Evolutionary conservation across 2,113 vertebrate genomes (phyloP).

Genomic region (Garra rufa): DNA sequence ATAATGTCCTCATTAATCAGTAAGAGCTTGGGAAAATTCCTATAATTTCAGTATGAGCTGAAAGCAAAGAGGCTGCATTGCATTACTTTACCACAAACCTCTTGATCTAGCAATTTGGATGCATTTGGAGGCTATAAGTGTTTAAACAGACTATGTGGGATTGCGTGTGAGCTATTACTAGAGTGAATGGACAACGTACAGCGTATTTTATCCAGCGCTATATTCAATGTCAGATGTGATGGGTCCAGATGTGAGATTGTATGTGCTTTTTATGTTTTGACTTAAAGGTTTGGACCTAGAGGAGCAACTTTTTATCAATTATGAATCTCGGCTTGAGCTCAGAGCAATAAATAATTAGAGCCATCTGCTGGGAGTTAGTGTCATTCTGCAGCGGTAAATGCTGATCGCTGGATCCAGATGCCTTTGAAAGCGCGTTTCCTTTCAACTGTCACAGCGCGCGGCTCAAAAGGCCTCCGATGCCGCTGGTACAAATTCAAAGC

Average conservation of each 20-base stretch:
- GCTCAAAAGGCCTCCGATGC: constrained; percentile 1
- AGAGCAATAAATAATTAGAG: constrained; percentile 45
- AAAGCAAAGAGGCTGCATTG: not conserved
- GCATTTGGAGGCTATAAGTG: not conserved
- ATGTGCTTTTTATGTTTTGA: not conserved
- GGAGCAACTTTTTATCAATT: constrained; percentile 21
- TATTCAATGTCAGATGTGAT: not conserved
- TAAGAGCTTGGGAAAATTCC: constrained; percentile 14
- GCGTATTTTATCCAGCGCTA: not conserved
- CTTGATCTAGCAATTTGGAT: not conserved
- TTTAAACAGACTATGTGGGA: not conserved
- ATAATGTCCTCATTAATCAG: constrained; percentile 36
- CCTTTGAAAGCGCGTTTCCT: constrained; percentile 32
- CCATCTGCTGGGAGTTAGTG: constrained; percentile 37
- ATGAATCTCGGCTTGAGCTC: constrained; percentile 29
- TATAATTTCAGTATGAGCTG: constrained; percentile 1
- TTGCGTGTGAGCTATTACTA: not conserved
- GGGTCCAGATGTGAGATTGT: constrained; percentile 3
- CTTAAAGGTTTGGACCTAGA: constrained; percentile 16
- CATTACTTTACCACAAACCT: constrained; percentile 11
- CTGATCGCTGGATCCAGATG: constrained; percentile 37
- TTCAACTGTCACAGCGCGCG: constrained; percentile 22
- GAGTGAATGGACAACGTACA: not conserved
- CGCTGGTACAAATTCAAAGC: constrained; percentile 39
- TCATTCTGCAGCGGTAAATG: constrained; percentile 32